Evolutionary conservation across 1,140 invertebrate species (phyloP).

Genomic region (Drosophila jambulina): DNA sequence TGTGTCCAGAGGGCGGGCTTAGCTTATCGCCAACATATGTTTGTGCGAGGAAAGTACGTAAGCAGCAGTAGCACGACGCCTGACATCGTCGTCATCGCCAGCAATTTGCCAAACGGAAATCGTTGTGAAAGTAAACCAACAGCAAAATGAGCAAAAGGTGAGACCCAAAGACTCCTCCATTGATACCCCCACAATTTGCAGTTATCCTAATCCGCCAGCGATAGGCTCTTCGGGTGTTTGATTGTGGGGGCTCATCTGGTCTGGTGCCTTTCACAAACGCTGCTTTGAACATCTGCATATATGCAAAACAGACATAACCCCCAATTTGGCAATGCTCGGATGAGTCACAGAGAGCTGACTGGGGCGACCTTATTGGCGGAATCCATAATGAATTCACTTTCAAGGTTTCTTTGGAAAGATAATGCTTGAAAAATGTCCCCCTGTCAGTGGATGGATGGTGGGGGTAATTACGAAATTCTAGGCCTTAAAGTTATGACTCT

Average conservation of each 20-base stretch:
- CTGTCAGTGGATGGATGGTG: constrained; percentile 8
- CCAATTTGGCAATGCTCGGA: constrained; percentile 49
- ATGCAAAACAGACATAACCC: constrained; percentile 33
- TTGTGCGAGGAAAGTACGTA: constrained; percentile 58
- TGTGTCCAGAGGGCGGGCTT: constrained; percentile 64
- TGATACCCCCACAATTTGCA: constrained; percentile 14
- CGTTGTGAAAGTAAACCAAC: constrained; percentile 48
- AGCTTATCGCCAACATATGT: constrained; percentile 60
- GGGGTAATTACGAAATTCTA: constrained; percentile 41
- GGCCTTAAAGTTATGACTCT: constrained; percentile 30
- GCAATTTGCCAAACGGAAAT: constrained; percentile 55
- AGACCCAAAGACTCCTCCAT: constrained; percentile 18
- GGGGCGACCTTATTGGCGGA: constrained; percentile 43
- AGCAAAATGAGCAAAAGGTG: constrained; percentile 10
- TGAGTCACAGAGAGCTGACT: constrained; percentile 30
- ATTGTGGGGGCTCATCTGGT: constrained; percentile 26
- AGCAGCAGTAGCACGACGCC: constrained; percentile 37
- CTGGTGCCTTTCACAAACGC: constrained; percentile 67
- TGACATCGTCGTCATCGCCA: constrained; percentile 58
- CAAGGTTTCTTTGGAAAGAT: constrained; percentile 54
- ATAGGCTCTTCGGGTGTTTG: constrained; percentile 2
- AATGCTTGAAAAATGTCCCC: constrained; percentile 35
- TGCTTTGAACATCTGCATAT: constrained; percentile 21
- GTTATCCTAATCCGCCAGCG: constrained; percentile 22
- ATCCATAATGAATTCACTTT: constrained; percentile 54